Conservation (phyloP, 2,888 invertebrate genomes). For the Drosophila atroscutellata region DNA sequence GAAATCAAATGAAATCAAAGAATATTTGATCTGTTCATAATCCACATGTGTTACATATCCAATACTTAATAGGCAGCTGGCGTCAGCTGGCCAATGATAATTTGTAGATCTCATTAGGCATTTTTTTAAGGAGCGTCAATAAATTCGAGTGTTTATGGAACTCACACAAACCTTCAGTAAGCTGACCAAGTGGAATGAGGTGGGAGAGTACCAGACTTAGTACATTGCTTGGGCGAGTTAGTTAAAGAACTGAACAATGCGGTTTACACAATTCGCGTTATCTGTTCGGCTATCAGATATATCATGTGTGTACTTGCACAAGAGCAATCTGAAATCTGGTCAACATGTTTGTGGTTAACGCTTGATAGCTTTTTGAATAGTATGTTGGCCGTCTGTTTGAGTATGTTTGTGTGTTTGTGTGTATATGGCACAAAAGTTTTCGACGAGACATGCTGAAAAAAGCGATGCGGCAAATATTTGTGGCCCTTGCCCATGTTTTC, state of each 20-base stretch:
- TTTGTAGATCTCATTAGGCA: background rate
- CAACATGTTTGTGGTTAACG: conserved; percentile 77
- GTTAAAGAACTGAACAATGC: conserved; percentile 29
- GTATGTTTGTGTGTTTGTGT: conserved; percentile 6
- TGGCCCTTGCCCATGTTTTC: conserved; percentile 36
- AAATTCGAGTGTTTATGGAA: background rate
- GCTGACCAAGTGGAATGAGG: background rate
- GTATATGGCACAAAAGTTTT: conserved; percentile 56
- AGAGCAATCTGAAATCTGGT: conserved; percentile 46
- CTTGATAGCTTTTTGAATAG: conserved; percentile 68
- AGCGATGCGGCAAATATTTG: conserved; percentile 48
- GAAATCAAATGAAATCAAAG: background rate
- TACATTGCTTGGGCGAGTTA: conserved; percentile 6
- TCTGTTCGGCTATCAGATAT: conserved; percentile 24
- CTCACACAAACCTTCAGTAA: background rate
- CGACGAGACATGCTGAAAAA: conserved; percentile 48
- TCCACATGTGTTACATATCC: background rate
- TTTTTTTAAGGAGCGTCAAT: background rate
- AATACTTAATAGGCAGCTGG: background rate
- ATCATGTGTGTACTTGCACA: conserved; percentile 31
- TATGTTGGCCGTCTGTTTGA: conserved; percentile 35
- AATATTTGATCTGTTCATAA: background rate
- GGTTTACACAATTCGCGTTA: conserved; percentile 27
- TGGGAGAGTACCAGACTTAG: background rate
- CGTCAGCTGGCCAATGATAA: background rate